These are phyloP conservation scores for Xestia ashworthii DNA, from an alignment of 2,888 invertebrate genomes.

Conservation along the genomic window DNA sequence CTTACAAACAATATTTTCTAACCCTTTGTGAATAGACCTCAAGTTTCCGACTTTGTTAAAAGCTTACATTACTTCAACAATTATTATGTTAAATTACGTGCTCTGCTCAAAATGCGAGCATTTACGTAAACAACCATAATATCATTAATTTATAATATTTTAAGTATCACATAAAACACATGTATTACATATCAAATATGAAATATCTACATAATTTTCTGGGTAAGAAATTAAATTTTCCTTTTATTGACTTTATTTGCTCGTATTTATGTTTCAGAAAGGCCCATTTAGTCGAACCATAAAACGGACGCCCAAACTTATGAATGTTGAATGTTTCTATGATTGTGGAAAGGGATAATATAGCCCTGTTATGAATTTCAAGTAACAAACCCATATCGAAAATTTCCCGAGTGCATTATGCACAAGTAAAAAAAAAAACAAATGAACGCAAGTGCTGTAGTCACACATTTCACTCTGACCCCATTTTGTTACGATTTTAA, in stretches of 20 bases:
- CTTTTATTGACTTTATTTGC: background rate
- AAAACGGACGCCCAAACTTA: background rate
- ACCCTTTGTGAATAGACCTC: background rate
- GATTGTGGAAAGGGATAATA: constrained; percentile 3
- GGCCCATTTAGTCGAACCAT: background rate
- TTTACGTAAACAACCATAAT: background rate
- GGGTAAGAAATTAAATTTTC: background rate
- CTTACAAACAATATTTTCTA: background rate
- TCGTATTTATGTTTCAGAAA: background rate
- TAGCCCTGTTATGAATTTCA: background rate
- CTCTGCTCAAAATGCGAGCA: background rate
- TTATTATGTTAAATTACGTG: constrained; percentile 1
- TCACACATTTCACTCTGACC: constrained; percentile 12
- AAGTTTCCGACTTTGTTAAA: background rate
- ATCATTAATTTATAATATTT: constrained; percentile 29
- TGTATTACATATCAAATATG: background rate
- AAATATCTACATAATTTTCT: background rate
- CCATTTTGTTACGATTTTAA: constrained; percentile 20
- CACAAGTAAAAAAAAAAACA: constrained; percentile 17
- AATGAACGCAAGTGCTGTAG: background rate
- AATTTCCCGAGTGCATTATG: background rate
- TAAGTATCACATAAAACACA: background rate
- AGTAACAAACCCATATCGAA: background rate
- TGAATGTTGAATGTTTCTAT: background rate
- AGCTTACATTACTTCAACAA: background rate